Base-by-base conservation (phyloP, 2,113 vertebrate genomes). In the Nothocercus nigrocapillus region DNA sequence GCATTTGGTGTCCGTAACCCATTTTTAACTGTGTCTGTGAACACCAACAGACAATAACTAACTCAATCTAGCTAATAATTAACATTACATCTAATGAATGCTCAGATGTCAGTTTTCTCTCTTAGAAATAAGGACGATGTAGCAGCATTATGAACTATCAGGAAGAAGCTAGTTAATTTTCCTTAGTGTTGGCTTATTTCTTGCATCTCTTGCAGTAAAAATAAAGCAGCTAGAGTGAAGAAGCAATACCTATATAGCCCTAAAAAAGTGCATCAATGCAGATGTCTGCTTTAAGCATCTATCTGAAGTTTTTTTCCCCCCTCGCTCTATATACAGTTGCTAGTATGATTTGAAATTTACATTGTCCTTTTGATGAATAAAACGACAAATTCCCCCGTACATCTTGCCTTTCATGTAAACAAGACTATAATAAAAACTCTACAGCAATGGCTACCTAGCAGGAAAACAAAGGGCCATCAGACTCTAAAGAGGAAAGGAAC, bases 11-110 rank as follows among this genome's bases (percentile, higher is more conserved):
- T 68, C 83, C 1, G 51, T 95, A 94, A 95, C 89, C 89, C 88
- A 94, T 45, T 96, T 95, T 82, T 77, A 73, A 89, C 67, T 88
- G 80, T 70, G 79, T 91, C 70, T 92, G 80, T 74, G 79, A 94
- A 84, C 81, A 92, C 42, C 61, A 94, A 92, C 8, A 77, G 77
- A 75, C 0, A 1, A 89, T 89, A 96, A 89, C 91, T 94, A 92
- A 95, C 72, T 93, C 89, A 89, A 89, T 74, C 85, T 88, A 88
- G 88, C 93, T 90, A 90, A 96, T 95, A 38, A 96, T 97, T 96
- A 97, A 88, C 25, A 44, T 51, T 51, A 72, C 28, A 56, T 56
- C 54, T 56, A 56, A 56, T 5, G 16, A 56, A 56, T 56, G 54
- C 54, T 32, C 54, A 56, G 30, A 56, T 56, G 30, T 32, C 45